Evolutionary conservation across 2,797 vertebrate species (phyloP), one percentile per base, ranked within the genome.

Genomic region (Hyperoplus lanceolatus): DNA sequence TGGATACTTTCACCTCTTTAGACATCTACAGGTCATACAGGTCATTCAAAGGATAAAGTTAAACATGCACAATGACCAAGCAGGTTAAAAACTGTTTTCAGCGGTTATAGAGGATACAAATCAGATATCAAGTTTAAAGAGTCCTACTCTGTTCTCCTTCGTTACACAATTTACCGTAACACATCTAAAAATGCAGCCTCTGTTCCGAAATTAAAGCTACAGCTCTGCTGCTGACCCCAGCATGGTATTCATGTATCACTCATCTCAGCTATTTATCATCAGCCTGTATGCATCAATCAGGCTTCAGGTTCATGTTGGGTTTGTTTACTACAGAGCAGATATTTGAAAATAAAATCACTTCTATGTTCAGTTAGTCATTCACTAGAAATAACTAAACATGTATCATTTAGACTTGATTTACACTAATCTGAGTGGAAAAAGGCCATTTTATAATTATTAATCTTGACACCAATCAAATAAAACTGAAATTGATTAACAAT

Each of bases 141-240:
- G 18, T 29, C 29, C 29, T 3, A 65, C 3, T 49, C 42, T 55
- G 50, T 11, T 68, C 1, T 45, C 21, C 38, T 29, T 64, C 62
- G 55, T 79, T 51, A 56, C 29, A 55, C 0, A 14, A 57, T 5
- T 13, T 36, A 43, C 18, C 51, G 8, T 41, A 58, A 71, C 16
- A 60, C 6, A 56, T 18, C 16, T 71, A 51, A 71, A 82, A 72
- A 56, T 45, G 48, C 54, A 64, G 57, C 14, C 16, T 90, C 85
- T 79, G 77, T 68, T 90, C 82, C 42, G 0, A 50, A 89, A 77
- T 87, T 87, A 87, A 82, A 89, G 42, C 21, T 1, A n/a, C 1
- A n/a, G 59, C 58, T 42, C 50, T 12, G 2, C 71, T 9, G 55
- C 65, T 87, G 83, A 89, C 48, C 69, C 69, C 62, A 39, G 7